Base-by-base conservation (phyloP, 2,888 invertebrate genomes). In the Venusia cambrica region DNA sequence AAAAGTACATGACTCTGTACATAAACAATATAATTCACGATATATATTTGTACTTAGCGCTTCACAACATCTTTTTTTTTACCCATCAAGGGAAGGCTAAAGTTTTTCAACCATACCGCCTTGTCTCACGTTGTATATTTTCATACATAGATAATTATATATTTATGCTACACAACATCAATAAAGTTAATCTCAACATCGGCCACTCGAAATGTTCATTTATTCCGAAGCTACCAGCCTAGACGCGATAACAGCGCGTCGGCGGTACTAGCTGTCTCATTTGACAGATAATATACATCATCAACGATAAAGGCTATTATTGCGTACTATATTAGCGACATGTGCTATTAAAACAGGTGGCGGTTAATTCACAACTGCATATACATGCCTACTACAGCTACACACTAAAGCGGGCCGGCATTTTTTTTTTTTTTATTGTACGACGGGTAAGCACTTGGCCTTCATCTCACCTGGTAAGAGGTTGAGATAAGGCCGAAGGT, bases 271-370 rank as follows among this genome's bases (percentile, higher is more conserved):
- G 72, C 64, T 68, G 65, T 64, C 59, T 64, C 63, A 74, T 75
- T 68, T 72, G 73, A 73, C 72, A 74, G 73, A 70, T 71, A 76
- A 74, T 72, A n/a, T n/a, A 72, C 68, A 72, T 67, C 68, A 64
- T 48, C 46, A 43, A 31, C 45, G 73, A 78, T 75, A 75, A 67
- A 53, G 57, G 54, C 51, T 55, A 62, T 62, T 62, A 43, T 60
- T 54, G 41, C 36, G 60, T 59, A 58, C 45, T 51, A 68, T 73
- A 70, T 66, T 66, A 70, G 60, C 59, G 60, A 68, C 62, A 56
- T 50, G 51, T 59, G 52, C 58, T 63, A 62, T 62, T 61, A 54
- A 46, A 61, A 64, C 51, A 54, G 53, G 57, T 52, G 57, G 52
- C 48, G 45, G 51, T 63, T 57, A 57, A 52, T 58, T 57, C 43